A percentile compares a stretch with the other conserved stretches of the same genome.
Evolutionary conservation across 1,140 invertebrate species (phyloP).

Genomic region (Trachymyrmex septentrionalis): DNA sequence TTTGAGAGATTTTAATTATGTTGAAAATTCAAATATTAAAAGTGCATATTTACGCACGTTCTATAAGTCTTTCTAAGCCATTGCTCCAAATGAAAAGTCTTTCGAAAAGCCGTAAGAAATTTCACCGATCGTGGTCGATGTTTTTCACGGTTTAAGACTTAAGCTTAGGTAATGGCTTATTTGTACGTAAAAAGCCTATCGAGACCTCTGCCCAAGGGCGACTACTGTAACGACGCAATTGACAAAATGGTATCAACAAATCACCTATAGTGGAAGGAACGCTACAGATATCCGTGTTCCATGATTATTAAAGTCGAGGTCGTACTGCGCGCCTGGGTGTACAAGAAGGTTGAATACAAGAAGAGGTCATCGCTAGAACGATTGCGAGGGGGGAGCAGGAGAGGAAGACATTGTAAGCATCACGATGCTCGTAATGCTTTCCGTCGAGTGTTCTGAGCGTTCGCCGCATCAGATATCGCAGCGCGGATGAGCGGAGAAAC

Average conservation of each 20-base stretch:
- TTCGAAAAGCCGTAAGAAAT: no score
- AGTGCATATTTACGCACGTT: background rate
- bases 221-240: background rate
- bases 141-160: no score
- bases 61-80: no score
- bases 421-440: slow-evolving; percentile 70
- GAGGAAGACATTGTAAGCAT: slow-evolving; percentile 72
- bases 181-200: no score
- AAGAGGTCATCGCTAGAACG: slow-evolving; percentile 61
- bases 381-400: slow-evolving; percentile 20
- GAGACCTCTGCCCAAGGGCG: background rate
- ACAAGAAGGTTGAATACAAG: slow-evolving; percentile 23
- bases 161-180: no score
- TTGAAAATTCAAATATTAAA: background rate
- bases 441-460: slow-evolving; percentile 51
- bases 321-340: background rate
- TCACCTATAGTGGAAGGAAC: background rate
- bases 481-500: slow-evolving; percentile 19
- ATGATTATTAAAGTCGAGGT: slow-evolving; percentile 36
- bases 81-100: no score
- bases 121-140: no score
- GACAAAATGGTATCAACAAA: background rate
- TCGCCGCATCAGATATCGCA: slow-evolving; percentile 70
- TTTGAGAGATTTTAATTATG: background rate
- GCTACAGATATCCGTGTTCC: slow-evolving; percentile 6